These are phyloP conservation scores for Dorcus hopei DNA, from an alignment of 2,888 invertebrate species.

Conservation along the genomic window DNA sequence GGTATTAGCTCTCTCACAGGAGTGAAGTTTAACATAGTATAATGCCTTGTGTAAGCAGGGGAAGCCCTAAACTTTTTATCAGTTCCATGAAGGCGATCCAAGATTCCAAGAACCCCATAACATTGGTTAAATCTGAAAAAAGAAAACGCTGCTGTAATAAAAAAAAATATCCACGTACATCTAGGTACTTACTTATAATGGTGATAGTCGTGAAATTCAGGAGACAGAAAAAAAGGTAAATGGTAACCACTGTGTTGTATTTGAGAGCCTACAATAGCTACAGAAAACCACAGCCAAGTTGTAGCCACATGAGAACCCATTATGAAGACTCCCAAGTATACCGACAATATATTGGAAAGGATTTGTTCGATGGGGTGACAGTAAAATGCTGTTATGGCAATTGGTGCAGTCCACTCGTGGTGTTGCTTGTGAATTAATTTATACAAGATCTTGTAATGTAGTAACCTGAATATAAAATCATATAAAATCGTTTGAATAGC, in stretches of 20 bases:
- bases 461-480: constrained; percentile 52
- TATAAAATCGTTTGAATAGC: too few species aligned
- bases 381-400: constrained; percentile 78
- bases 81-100: constrained; percentile 81
- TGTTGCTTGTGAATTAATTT: constrained; percentile 82
- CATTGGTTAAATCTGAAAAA: constrained; percentile 74
- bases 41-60: constrained; percentile 67
- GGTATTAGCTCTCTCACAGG: constrained; percentile 68
- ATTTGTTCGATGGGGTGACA: constrained; percentile 77
- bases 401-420: constrained; percentile 85
- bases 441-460: constrained; percentile 73
- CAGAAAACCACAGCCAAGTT: constrained; percentile 73
- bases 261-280: constrained; percentile 75
- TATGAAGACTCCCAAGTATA: constrained; percentile 67
- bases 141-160: not conserved
- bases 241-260: constrained; percentile 85
- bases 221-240: constrained; percentile 79
- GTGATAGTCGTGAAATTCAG: constrained; percentile 85
- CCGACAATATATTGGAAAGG: constrained; percentile 75
- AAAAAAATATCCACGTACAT: too few species aligned
- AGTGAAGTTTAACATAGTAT: constrained; percentile 65
- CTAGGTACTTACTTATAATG: constrained; percentile 67
- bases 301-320: constrained; percentile 76
- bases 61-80: constrained; percentile 72
- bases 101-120: constrained; percentile 76